Evolutionary conservation across 2,797 vertebrate species (phyloP), one percentile per base, ranked within the genome.

Genomic region (Diglossa cyanea): DNA sequence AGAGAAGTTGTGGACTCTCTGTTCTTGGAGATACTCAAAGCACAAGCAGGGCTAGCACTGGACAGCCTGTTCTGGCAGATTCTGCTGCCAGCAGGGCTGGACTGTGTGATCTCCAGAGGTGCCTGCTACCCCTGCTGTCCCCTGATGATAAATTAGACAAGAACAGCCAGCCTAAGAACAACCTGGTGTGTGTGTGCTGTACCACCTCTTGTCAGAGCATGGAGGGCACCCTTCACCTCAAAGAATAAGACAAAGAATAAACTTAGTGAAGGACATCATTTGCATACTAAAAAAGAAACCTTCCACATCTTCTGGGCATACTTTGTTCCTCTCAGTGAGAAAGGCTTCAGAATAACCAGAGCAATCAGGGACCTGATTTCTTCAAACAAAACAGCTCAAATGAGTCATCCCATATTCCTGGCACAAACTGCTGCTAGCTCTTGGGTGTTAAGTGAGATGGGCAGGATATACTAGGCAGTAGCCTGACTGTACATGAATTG

Each of bases 341-440:
- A 81, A 75, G 30, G 68, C 35, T 82, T 78, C 54, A 81, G 85
- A 93, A 78, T 40, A 89, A 63, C 62, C 50, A 48, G 45, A 9
- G 66, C 60, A 90, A 82, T 70, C 75, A 73, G 75, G 50, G 42
- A 82, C 55, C 63, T 1, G 2, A 58, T 76, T 87, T 85, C 75
- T 86, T 91, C 82, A 91, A 93, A 87, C 55, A 88, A 86, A 79
- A 50, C 79, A 80, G 65, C 83, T 94, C 84, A 76, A 50, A 77
- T 77, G 86, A 94, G 20, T 90, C 80, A 76, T 76, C 76, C n/a
- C 44, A 17, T 62, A 90, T 90, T 96, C 89, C 80, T 86, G 83
- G 89, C 92, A 92, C 84, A 70, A 76, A 47, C 65, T 76, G 63
- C 80, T 86, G 87, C 65, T 83, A n/a, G 60, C 55, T 80, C 86